phyloP scores from a whole-genome alignment of 2,797 vertebrate genomes.

The Hippocampus kuda region DNA sequence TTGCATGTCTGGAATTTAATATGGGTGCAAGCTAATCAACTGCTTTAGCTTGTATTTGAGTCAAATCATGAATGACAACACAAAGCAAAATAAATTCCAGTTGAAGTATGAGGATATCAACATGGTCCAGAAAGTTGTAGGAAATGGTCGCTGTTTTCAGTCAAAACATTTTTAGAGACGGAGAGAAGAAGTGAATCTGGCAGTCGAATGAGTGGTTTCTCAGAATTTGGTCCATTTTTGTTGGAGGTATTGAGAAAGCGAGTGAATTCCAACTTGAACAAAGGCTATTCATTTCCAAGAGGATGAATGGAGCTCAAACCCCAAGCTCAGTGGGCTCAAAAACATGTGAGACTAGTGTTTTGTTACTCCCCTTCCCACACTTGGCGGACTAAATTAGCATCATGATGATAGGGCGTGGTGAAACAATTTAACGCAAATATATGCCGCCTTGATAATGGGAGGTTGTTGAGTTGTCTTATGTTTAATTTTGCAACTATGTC shows the following conservation, averaged over 20 bases:
- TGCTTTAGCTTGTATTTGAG: neutral
- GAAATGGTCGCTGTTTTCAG: neutral
- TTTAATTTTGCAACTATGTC: constrained; percentile 18
- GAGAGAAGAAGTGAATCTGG: neutral
- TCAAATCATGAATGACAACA: neutral
- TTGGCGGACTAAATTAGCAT: neutral
- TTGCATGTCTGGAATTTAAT: neutral
- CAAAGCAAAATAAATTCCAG: neutral
- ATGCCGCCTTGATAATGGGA: neutral
- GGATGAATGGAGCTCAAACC: constrained; percentile 51
- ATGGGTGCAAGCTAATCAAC: too few species aligned
- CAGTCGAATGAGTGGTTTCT: neutral
- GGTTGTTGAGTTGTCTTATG: neutral
- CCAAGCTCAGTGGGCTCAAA: constrained; percentile 28
- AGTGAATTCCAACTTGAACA: constrained; percentile 59
- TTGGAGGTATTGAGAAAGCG: constrained; percentile 46
- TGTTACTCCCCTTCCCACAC: constrained; percentile 16
- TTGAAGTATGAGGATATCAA: neutral
- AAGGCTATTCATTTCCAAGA: constrained; percentile 55
- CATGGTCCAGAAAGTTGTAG: neutral
- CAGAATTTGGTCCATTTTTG: constrained; percentile 28
- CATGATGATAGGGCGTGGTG: neutral
- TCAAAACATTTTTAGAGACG: neutral
- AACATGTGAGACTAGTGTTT: constrained; percentile 40
- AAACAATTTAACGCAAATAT: neutral